Percentiles rank a stretch among this genome's conserved stretches.
Evolutionary conservation across 2,888 invertebrate genomes (phyloP).

Genomic region (Cylloceria caligata): DNA sequence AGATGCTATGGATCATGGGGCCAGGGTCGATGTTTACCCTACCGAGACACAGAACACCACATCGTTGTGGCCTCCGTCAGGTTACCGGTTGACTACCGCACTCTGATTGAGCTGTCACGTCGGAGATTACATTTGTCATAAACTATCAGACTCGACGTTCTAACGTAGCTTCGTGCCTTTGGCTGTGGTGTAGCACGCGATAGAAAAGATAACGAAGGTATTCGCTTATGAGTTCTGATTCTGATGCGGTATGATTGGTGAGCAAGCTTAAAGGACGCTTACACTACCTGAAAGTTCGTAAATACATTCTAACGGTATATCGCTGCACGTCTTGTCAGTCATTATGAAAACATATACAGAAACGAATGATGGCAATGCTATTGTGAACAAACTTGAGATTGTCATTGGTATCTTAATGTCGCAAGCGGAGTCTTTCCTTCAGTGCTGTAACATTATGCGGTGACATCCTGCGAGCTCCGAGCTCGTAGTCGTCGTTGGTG

Average conservation of each 20-base stretch:
- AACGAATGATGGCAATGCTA: constrained; percentile 26
- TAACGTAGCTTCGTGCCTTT: constrained; percentile 33
- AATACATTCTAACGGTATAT: not conserved
- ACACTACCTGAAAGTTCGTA: constrained; percentile 31
- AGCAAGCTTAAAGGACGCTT: constrained; percentile 38
- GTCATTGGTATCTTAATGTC: constrained; percentile 65
- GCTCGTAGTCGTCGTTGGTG: constrained; percentile 22
- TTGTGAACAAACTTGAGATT: constrained; percentile 55
- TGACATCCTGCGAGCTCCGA: constrained; percentile 65
- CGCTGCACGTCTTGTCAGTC: constrained; percentile 11
- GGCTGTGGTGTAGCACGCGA: constrained; percentile 26
- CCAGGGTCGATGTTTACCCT: constrained; percentile 65
- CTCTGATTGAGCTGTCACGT: constrained; percentile 78
- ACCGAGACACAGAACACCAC: constrained; percentile 25
- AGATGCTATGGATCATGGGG: constrained; percentile 50
- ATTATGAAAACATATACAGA: constrained; percentile 19
- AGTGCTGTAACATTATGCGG: constrained; percentile 70
- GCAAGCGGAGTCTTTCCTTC: constrained; percentile 71
- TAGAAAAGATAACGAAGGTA: constrained; percentile 48
- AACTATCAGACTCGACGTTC: constrained; percentile 70
- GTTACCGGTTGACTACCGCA: constrained; percentile 57
- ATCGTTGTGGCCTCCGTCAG: constrained; percentile 40
- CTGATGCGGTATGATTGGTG: constrained; percentile 38
- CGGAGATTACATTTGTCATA: constrained; percentile 79
- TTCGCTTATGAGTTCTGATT: constrained; percentile 56